phyloP scores from a whole-genome alignment of 2,797 vertebrate genomes.

The Chelon labrosus region DNA sequence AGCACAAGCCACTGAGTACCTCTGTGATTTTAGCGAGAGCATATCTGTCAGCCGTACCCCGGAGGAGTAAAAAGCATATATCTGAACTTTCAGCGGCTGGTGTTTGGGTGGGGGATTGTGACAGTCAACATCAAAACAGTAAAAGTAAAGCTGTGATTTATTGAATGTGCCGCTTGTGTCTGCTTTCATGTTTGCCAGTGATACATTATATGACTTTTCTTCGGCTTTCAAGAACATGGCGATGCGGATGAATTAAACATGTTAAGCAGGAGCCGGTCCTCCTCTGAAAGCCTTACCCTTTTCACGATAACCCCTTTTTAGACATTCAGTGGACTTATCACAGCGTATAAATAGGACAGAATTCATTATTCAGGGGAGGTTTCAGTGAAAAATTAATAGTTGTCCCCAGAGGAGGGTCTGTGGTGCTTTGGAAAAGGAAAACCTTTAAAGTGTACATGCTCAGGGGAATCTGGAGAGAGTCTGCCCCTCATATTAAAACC shows the following conservation, averaged over 20 bases:
- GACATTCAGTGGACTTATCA: conserved; percentile 82
- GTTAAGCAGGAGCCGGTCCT: conserved; percentile 77
- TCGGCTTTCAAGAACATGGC: conserved; percentile 72
- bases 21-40: conserved; percentile 70
- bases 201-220: conserved; percentile 77
- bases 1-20: conserved; percentile 76
- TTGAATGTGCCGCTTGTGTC: conserved; percentile 72
- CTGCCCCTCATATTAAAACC: conserved; percentile 77
- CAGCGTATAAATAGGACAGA: conserved; percentile 82
- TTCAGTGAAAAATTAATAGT: conserved; percentile 84
- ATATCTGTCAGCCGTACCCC: conserved; percentile 68
- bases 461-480: conserved; percentile 68
- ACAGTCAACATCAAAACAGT: conserved; percentile 79
- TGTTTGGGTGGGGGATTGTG: conserved; percentile 71
- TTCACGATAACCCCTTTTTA: conserved; percentile 82
- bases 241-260: conserved; percentile 81
- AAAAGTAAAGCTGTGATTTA: conserved; percentile 79
- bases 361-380: conserved; percentile 85
- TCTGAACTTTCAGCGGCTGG: conserved; percentile 72
- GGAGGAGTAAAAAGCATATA: conserved; percentile 69
- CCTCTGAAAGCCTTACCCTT: conserved; percentile 80
- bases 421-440: conserved; percentile 74
- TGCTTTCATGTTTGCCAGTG: conserved; percentile 76
- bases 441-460: conserved; percentile 81
- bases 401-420: conserved; percentile 78